Base-by-base conservation (phyloP, 2,888 invertebrate species). In the Apoderus coryli region DNA sequence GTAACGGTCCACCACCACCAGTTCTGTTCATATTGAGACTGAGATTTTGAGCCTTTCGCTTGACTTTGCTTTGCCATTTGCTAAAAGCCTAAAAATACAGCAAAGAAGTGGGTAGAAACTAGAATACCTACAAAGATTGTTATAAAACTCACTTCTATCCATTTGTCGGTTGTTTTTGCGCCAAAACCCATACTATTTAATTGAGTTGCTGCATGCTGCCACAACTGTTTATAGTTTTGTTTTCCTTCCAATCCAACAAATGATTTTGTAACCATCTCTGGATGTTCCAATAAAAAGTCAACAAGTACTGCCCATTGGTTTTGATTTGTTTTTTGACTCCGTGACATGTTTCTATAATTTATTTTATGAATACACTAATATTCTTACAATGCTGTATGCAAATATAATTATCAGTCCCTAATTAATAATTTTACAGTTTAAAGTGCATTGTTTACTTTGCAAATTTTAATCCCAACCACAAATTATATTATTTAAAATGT, bases 181-280 rank as follows among this genome's bases (percentile, higher is more conserved):
- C 24, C 12, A 15, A n/a, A 26, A 16, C 26, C 31, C 32, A 25
- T 29, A 14, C 29, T 29, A 13, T 31, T 22, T 32, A 31, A 7
- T 22, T 24, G 29, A 2, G 25, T 9, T 25, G 28, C 25, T 16
- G 22, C 7, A 24, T 33, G 25, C 4, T 19, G 25, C 36, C 33
- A 33, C 28, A 36, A 24, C 4, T 14, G 16, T n/a, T 28, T 33
- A 16, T 33, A 36, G 14, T 33, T 33, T 28, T 33, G 15, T 27
- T 24, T 22, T 4, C 24, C 29, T 22, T 27, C 27, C 7, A 36
- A 5, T 2, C 27, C 25, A 25, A 31, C 28, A 25, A 33, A 36
- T 27, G 27, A 15, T 27, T 33, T 26, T 2, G 31, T 36, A 3
- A 25, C 30, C 16, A 36, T 27, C 22, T 28, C 29, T 3, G 26